A percentile compares a stretch with the other conserved stretches of the same genome.
These are phyloP conservation scores for Heliconius hortense DNA, from an alignment of 2,888 invertebrate species.

Conservation along the genomic window DNA sequence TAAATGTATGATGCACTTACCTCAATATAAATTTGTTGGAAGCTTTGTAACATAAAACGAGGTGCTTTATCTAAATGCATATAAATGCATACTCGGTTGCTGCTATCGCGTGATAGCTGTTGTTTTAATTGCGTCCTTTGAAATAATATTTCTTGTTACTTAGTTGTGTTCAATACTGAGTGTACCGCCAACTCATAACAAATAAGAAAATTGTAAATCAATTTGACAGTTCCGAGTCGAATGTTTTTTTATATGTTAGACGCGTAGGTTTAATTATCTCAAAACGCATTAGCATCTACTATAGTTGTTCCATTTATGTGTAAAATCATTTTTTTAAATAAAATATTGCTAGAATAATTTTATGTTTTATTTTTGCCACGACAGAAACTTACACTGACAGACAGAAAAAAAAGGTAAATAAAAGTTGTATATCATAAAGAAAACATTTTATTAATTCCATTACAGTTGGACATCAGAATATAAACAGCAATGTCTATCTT, in stretches of 20 bases:
- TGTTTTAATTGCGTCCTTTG: not conserved
- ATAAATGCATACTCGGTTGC: not conserved
- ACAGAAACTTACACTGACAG: no score
- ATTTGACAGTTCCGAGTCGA: not conserved
- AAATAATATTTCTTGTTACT: not conserved
- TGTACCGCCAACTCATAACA: not conserved
- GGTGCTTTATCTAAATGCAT: not conserved
- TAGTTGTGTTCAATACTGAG: not conserved
- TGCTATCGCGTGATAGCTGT: not conserved
- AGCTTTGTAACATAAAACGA: not conserved
- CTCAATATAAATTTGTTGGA: not conserved
- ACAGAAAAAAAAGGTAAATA: conserved; percentile 6
- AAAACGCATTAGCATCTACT: not conserved
- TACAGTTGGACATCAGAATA: conserved; percentile 64
- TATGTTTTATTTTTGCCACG: not conserved
- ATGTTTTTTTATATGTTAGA: not conserved
- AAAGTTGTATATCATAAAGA: conserved; percentile 44
- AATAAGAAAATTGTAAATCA: conserved; percentile 4
- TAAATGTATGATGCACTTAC: not conserved
- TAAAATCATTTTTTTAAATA: conserved; percentile 12
- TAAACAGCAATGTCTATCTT: conserved; percentile 62
- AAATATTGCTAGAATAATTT: not conserved
- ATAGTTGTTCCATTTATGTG: conserved; percentile 10
- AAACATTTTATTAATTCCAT: conserved; percentile 67
- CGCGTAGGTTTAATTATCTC: conserved; percentile 1